Evolutionary conservation across 2,888 invertebrate genomes (phyloP), one percentile per base, ranked within the genome.

Genomic region (Dynastes tityus): DNA sequence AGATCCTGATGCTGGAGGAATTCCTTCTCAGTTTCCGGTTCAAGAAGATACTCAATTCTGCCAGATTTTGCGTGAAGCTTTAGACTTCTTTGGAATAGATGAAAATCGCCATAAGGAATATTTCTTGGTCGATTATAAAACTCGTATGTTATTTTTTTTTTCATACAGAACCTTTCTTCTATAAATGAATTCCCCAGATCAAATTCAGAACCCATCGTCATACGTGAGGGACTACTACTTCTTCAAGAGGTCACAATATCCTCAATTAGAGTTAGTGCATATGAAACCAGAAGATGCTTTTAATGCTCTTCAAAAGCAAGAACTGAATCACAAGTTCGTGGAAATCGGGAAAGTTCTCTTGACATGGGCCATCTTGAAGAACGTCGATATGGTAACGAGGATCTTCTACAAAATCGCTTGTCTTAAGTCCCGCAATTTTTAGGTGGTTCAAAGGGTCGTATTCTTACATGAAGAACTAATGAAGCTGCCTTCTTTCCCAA

Each of bases 381-480:
- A 97, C 87, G 97, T 97, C 45, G 96, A 97, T 84, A 96, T 96
- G 96, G 96, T 93, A 86, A 84, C 1, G 6, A 63, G 11, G 63
- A 63, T 32, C 2, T 2, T 27, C 55, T 6, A 22, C 5, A 8
- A 22, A 58, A 22, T 22, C 22, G 22, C 8, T 22, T 4, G 22
- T 58, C 2, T 16, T 27, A 45, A 77, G 4, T 78, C 78, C 77
- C 78, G 4, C 51, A 32, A 68, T 86, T 85, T 77, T 87, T 37
- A 96, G 95, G 93, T 98, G 9, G 98, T 98, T 6, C 99, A 98
- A 90, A 92, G 99, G 82, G 98, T 99, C 2, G 98, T 98, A 2
- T 99, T 99, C 87, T 91, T 99, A 5, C 99, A 99, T 88, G 99
- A 99, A 86, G 99, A 99, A 88, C 91, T 99, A 8, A 98, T 98